Base-by-base conservation (phyloP, 2,113 vertebrate genomes). In the Hemichromis elongatus region DNA sequence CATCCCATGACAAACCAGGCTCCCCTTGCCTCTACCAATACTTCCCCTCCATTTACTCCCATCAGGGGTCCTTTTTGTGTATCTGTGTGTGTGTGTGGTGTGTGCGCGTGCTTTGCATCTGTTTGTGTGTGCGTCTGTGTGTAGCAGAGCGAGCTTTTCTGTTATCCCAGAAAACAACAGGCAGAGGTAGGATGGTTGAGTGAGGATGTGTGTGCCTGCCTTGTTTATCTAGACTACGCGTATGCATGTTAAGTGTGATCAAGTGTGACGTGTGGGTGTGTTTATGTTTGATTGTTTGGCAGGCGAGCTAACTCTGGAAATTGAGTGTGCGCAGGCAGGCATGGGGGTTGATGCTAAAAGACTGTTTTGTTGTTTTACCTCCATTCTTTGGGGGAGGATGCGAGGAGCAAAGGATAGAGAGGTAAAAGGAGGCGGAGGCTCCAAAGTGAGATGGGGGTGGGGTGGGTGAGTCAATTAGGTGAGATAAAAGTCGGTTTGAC, bases 401-500 rank as follows among this genome's bases (percentile, higher is more conserved):
- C 19, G 55, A 70, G 82, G 86, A 92, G 68, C 33, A 55, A 89
- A 86, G 82, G 88, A 87, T 86, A 77, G 92, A 81, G 70, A 78
- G 85, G 83, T 87, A 84, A 87, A 89, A 86, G 54, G 59, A 80
- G 88, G 83, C 18, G 21, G 87, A 77, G 84, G 88, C 53, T 87
- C 30, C 28, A 87, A 73, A 73, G 66, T 73, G 79, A 77, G 88
- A 86, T 87, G 37, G 81, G 80, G 81, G 78, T 87, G 91, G 57
- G 61, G 90, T 85, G 85, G 91, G 90, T 93, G 93, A 97, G 97
- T 98, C 97, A 98, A 98, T 99, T 99, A 98, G 97, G 96, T 97
- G 97, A 98, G 97, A 98, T 98, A 98, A 98, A 97, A 97, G 96
- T 97, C 96, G 96, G 97, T 96, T 97, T 98, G 98, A 98, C 97